A percentile compares a stretch with the other conserved stretches of the same genome.
Conservation (phyloP, 2,113 vertebrate genomes). For the Dicerorhinus sumatrensis region DNA sequence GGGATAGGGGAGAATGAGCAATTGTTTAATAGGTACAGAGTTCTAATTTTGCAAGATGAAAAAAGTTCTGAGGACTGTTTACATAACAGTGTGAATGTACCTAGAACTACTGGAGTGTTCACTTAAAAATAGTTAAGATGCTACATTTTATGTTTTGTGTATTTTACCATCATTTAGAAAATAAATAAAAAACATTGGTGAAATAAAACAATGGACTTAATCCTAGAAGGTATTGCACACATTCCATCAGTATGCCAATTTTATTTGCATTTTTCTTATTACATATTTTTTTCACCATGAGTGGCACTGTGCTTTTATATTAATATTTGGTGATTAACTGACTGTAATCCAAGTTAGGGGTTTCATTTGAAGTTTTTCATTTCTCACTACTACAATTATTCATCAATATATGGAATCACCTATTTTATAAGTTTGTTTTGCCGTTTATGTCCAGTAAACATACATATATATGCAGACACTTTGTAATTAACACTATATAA, state of each 20-base stretch:
- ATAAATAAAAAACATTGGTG: not conserved
- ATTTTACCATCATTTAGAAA: not conserved
- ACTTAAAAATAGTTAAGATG: not conserved
- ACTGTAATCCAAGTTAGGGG: not conserved
- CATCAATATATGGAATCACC: not conserved
- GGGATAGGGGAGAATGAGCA: not conserved
- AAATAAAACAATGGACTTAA: not conserved
- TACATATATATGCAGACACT: not conserved
- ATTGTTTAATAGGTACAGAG: not conserved
- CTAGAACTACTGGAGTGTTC: not conserved
- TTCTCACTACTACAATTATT: not conserved
- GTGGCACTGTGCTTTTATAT: not conserved
- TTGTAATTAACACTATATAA: not conserved
- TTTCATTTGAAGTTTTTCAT: not conserved
- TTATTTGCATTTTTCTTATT: not conserved
- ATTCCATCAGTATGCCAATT: not conserved
- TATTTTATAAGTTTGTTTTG: not conserved
- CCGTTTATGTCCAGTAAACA: not conserved
- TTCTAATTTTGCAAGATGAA: not conserved
- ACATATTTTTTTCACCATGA: not conserved
- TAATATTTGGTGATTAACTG: not conserved
- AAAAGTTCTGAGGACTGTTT: not conserved
- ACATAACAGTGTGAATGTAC: not conserved
- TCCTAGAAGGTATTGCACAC: not conserved
- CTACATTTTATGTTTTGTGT: not conserved